These are phyloP conservation scores for Semnopithecus entellus DNA, from an alignment of 2,113 vertebrate species.

Conservation along the genomic window DNA sequence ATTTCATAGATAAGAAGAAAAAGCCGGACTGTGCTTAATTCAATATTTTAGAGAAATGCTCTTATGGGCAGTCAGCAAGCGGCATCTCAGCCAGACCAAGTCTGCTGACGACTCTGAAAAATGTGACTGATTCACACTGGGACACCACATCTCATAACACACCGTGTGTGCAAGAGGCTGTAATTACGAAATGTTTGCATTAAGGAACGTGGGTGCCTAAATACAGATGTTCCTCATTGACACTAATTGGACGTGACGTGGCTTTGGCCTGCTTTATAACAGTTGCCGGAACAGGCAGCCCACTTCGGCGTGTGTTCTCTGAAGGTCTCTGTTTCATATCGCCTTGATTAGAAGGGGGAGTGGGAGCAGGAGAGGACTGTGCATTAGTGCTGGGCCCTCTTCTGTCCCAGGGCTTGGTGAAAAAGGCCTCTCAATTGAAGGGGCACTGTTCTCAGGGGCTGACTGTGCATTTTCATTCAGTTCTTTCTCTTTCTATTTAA, in stretches of 20 bases:
- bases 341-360: conserved; percentile 75
- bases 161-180: conserved; percentile 84
- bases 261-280: conserved; percentile 88
- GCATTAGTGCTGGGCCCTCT: conserved; percentile 65
- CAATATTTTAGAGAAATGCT: conserved; percentile 88
- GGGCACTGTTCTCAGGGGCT: conserved; percentile 59
- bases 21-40: conserved; percentile 87
- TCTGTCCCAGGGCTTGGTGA: conserved; percentile 81
- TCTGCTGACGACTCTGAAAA: conserved; percentile 89
- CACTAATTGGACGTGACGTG: conserved; percentile 89
- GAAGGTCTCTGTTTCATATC: conserved; percentile 85
- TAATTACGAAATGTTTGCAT: conserved; percentile 89
- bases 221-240: conserved; percentile 90
- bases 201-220: conserved; percentile 87
- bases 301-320: conserved; percentile 80
- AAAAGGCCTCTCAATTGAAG: conserved; percentile 77
- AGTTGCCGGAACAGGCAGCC: conserved; percentile 81
- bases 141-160: conserved; percentile 87
- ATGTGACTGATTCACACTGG: conserved; percentile 88
- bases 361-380: accelerated
- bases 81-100: conserved; percentile 84
- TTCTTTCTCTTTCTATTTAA: conserved; percentile 74
- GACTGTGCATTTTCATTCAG: conserved; percentile 65
- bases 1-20: conserved; percentile 89
- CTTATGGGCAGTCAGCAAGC: conserved; percentile 82